Conservation (phyloP, 1,140 invertebrate species). For the Tyrophagus putrescentiae region DNA sequence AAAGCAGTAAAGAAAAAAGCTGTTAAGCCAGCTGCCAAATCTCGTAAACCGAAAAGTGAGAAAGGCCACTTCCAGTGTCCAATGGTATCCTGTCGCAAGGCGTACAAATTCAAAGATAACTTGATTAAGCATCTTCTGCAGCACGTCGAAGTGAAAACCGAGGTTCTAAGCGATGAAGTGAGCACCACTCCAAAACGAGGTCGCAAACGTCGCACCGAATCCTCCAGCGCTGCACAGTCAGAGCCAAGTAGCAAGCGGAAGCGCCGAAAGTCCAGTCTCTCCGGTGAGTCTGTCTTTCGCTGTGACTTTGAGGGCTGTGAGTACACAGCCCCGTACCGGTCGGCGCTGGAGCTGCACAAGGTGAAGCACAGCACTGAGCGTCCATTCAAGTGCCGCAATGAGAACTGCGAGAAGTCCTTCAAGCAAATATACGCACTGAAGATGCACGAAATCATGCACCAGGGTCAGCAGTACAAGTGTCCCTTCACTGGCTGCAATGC, state of each 20-base stretch:
- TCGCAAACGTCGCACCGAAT: background rate
- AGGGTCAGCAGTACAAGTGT: background rate
- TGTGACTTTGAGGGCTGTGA: conserved; percentile 11
- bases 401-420: conserved; percentile 49
- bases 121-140: background rate
- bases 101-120: conserved; percentile 2
- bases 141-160: conserved; percentile 1
- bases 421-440: conserved; percentile 58
- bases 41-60: background rate
- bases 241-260: background rate
- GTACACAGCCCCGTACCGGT: background rate
- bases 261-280: background rate
- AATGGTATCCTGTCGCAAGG: background rate
- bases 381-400: conserved; percentile 47
- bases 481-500: background rate
- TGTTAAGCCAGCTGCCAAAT: background rate
- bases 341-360: background rate
- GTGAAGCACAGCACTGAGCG: conserved; percentile 39
- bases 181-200: background rate
- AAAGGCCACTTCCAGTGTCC: conserved; percentile 7
- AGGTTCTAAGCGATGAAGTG: background rate
- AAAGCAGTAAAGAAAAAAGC: background rate
- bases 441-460: conserved; percentile 34
- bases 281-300: background rate
- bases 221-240: background rate